Evolutionary conservation across 2,797 vertebrate genomes (phyloP), one percentile per base, ranked within the genome.

Genomic region (Pampus argenteus): DNA sequence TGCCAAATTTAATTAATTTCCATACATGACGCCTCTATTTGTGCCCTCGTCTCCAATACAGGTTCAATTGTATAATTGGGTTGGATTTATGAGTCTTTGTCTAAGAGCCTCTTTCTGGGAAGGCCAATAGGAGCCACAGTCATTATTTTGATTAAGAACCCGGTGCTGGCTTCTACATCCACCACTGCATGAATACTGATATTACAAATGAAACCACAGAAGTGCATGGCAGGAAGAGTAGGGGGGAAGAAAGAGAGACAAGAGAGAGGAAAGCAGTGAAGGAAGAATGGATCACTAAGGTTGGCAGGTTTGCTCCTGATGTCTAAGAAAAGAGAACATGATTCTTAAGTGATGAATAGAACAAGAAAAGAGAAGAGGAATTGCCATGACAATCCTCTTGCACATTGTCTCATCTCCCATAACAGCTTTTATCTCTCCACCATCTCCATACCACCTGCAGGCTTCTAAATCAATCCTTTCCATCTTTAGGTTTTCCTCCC

Each of bases 51-150:
- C 82, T 74, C 69, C 71, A 52, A 75, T 67, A 40, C 58, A 56
- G 78, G 67, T 88, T 77, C 85, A 70, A 50, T 71, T 55, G 69
- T 70, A 71, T 82, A 86, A 89, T 59, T 81, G 83, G 42, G 25
- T 76, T 70, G 62, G 77, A 85, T 93, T 92, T 90, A 91, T 78
- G 84, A 86, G 81, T 72, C 87, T 89, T 90, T 89, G 88, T 90
- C 82, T 86, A 61, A 72, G 58, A 57, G 77, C 68, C 77, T 74
- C 57, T 75, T 88, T 79, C 84, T 77, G 70, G 79, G 75, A 86
- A 83, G 66, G 42, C 77, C 65, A 78, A 84, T 78, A 34, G 66
- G 51, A 85, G 40, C 52, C 56, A 72, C 40, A 48, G 71, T 84
- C 89, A 87, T 89, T 89, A 88, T 83, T 89, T 86, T 89, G 88